Evolutionary conservation across 2,797 vertebrate genomes (phyloP), one percentile per base, ranked within the genome.

Genomic region (Chrysocyon brachyurus): DNA sequence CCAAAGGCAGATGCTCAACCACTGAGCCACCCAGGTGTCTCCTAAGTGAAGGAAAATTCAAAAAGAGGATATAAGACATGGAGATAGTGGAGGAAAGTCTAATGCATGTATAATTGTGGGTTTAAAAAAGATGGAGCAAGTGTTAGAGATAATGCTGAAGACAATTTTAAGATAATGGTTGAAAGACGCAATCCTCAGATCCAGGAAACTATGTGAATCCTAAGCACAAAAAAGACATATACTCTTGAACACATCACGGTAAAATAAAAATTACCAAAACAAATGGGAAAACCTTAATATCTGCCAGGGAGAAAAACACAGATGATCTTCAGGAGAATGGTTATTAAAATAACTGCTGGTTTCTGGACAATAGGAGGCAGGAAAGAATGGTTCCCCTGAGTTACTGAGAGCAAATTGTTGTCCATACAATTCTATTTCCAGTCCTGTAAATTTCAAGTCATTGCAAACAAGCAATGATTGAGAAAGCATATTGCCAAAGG

Each of bases 191-290:
- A 46, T 31, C 15, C 72, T 72, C 77, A 95, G 15, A 73, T 84
- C 26, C 40, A 87, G 3, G 12, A 78, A 73, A 36, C 24, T 84
- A n/a, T 79, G n/a, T 54, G 75, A 78, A 79, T 86, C 26, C 3
- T 56, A 56, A 63, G 26, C 10, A 91, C 56, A 70, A 82, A 87
- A 87, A 87, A 61, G 3, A 88, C 56, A 96, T 56, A 78, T 12
- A 82, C 52, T 61, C 7, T 40, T 81, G 68, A 86, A 86, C 33
- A 70, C 9, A 90, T 61, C 36, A 87, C 12, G 95, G 28, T 52
- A 89, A 96, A 90, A 95, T 88, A 73, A 93, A 70, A 64, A 85
- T 79, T 89, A 91, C 14, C 9, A 68, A 95, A 95, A 73, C 85
- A 5, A 75, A 79, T 81, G 19, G 14, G 31, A 88, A 12, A 5